Evolutionary conservation across 2,797 vertebrate genomes (phyloP).

Genomic region (Muscicapa comitata): DNA sequence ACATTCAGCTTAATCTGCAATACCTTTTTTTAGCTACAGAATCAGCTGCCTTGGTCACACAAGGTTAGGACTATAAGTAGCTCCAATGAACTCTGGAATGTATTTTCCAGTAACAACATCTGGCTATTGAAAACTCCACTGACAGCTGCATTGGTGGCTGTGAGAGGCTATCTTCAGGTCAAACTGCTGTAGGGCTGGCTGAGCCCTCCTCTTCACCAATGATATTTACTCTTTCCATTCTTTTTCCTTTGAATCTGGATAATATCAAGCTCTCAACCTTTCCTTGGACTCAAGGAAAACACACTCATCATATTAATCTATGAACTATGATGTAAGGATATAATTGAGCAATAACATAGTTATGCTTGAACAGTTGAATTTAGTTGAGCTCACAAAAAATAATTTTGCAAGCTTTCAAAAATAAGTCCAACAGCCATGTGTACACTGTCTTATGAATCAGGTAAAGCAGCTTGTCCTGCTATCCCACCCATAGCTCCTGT

Average conservation of each 20-base stretch:
- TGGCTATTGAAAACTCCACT: slow-evolving; percentile 65
- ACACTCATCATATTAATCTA: not conserved
- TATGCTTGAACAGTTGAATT: not conserved
- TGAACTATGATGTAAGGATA: not conserved
- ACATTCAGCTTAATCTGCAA: slow-evolving; percentile 32
- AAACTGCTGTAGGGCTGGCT: slow-evolving; percentile 71
- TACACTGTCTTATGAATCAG: not conserved
- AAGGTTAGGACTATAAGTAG: slow-evolving; percentile 63
- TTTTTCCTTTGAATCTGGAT: slow-evolving; percentile 42
- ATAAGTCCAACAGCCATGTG: not conserved
- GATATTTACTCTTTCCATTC: slow-evolving; percentile 36
- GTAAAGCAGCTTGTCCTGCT: not conserved
- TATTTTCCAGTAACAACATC: slow-evolving; percentile 69
- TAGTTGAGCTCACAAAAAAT: not conserved
- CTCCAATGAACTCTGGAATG: slow-evolving; percentile 55
- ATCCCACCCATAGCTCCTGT: not conserved
- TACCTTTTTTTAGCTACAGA: slow-evolving; percentile 45
- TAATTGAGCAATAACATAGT: not conserved
- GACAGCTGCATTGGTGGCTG: slow-evolving; percentile 61
- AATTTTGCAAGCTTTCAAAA: not conserved
- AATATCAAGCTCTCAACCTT: slow-evolving; percentile 43
- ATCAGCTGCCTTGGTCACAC: slow-evolving; percentile 41
- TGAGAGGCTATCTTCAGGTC: slow-evolving; percentile 62
- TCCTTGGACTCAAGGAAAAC: slow-evolving; percentile 8
- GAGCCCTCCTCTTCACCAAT: not conserved